Percentiles rank a stretch among this genome's conserved stretches.
phyloP scores from a whole-genome alignment of 1,140 invertebrate species.

The Nasonia longicornis region DNA sequence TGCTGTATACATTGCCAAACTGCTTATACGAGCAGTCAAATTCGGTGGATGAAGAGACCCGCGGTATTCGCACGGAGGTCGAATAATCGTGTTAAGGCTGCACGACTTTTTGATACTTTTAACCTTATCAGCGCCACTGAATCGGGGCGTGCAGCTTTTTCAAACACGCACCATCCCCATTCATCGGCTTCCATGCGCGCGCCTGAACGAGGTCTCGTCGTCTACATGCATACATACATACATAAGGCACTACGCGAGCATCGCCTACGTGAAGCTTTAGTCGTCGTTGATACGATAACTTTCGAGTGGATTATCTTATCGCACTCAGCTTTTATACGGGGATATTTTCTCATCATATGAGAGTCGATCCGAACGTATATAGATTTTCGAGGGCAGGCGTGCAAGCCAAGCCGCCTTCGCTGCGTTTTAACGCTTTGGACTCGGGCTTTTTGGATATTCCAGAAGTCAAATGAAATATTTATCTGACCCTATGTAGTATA shows the following conservation, averaged over 20 bases:
- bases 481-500: too few species aligned
- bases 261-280: neutral
- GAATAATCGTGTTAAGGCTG: neutral
- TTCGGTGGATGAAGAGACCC: too few species aligned
- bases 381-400: neutral
- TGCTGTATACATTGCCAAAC: too few species aligned
- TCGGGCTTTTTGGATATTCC: too few species aligned
- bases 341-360: neutral
- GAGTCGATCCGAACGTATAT: neutral
- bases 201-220: neutral
- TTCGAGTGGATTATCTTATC: constrained; percentile 22
- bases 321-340: neutral
- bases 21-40: too few species aligned
- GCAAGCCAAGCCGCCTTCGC: too few species aligned
- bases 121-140: neutral
- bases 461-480: too few species aligned
- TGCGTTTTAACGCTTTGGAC: too few species aligned
- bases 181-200: neutral
- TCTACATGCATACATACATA: too few species aligned
- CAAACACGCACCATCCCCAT: neutral
- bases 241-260: neutral
- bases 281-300: constrained; percentile 11
- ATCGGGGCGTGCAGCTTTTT: neutral
- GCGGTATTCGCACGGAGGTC: neutral
- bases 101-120: neutral